These are phyloP conservation scores for Mya arenaria DNA, from an alignment of 1,140 invertebrate genomes.

Conservation along the genomic window DNA sequence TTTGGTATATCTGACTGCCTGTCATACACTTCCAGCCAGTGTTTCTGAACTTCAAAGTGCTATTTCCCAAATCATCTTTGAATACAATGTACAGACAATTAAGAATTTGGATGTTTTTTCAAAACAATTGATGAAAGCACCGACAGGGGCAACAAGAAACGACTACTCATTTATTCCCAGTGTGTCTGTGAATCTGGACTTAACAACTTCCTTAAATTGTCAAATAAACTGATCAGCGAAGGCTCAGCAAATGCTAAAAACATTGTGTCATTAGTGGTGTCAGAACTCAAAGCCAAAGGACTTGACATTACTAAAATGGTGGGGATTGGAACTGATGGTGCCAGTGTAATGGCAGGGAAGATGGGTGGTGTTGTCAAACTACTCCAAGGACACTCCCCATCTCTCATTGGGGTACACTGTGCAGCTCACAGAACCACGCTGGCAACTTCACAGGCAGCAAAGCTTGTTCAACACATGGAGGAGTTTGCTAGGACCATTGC, in stretches of 20 bases:
- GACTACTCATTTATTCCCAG: background rate
- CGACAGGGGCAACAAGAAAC: background rate
- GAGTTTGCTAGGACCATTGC: background rate
- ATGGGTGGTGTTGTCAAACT: slow-evolving; percentile 1
- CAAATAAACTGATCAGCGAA: slow-evolving; percentile 21
- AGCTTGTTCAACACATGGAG: background rate
- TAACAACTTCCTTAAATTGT: background rate
- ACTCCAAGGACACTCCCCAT: background rate
- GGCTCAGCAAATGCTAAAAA: background rate
- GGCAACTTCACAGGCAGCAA: slow-evolving; percentile 11
- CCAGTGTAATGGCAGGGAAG: slow-evolving; percentile 2
- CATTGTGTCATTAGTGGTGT: background rate
- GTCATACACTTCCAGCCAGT: background rate
- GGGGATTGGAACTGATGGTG: slow-evolving; percentile 26
- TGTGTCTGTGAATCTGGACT: slow-evolving; percentile 9
- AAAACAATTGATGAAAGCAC: background rate
- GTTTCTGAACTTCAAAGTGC: slow-evolving; percentile 2
- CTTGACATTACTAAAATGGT: slow-evolving; percentile 8
- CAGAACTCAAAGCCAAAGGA: slow-evolving; percentile 8
- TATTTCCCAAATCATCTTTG: background rate
- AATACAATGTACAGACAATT: background rate
- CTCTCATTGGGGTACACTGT: slow-evolving; percentile 12
- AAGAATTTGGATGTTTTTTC: background rate
- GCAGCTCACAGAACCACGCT: background rate
- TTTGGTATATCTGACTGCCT: background rate